A percentile compares a stretch with the other conserved stretches of the same genome.
phyloP scores from a whole-genome alignment of 2,797 vertebrate species.

The Ficedula albicollis region DNA sequence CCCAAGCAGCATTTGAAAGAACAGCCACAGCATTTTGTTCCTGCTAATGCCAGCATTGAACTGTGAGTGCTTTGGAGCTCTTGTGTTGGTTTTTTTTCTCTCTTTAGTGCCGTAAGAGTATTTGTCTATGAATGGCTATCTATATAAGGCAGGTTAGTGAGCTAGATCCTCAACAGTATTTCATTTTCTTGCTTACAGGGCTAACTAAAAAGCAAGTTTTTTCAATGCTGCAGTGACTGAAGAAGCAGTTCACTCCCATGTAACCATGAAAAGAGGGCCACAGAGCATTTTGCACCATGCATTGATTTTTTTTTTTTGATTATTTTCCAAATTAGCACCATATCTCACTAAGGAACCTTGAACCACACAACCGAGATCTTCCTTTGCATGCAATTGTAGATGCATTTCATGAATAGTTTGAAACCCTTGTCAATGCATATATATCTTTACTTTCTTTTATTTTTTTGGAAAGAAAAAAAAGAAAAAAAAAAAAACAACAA shows the following conservation, averaged over 20 bases:
- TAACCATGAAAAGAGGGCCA: constrained; percentile 93
- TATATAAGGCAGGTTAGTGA: constrained; percentile 87
- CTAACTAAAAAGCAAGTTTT: constrained; percentile 98
- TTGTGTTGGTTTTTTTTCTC: constrained; percentile 7
- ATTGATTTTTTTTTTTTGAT: constrained; percentile 83
- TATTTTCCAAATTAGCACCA: constrained; percentile 85
- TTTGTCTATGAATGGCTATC: constrained; percentile 73
- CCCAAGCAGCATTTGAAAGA: constrained; percentile 4
- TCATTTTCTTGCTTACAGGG: constrained; percentile 99
- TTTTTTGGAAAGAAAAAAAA: constrained; percentile 69
- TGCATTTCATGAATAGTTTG: constrained; percentile 91
- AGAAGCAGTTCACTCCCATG: constrained; percentile 96
- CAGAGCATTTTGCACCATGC: constrained; percentile 87
- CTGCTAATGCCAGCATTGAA: constrained; percentile 38
- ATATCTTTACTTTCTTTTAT: constrained; percentile 81
- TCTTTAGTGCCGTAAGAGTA: constrained; percentile 46
- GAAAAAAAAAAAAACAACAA: constrained; percentile 65
- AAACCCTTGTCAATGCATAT: constrained; percentile 92
- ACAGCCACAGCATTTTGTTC: constrained; percentile 49
- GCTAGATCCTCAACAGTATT: constrained; percentile 91
- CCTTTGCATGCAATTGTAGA: constrained; percentile 93
- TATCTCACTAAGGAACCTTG: constrained; percentile 87
- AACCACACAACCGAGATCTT: constrained; percentile 75
- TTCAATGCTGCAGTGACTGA: constrained; percentile 97
- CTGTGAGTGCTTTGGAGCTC: constrained; percentile 59